Percentiles rank a stretch among this genome's conserved stretches.
Evolutionary conservation across 2,113 vertebrate genomes (phyloP).

Genomic region (Phodopus roborovskii): DNA sequence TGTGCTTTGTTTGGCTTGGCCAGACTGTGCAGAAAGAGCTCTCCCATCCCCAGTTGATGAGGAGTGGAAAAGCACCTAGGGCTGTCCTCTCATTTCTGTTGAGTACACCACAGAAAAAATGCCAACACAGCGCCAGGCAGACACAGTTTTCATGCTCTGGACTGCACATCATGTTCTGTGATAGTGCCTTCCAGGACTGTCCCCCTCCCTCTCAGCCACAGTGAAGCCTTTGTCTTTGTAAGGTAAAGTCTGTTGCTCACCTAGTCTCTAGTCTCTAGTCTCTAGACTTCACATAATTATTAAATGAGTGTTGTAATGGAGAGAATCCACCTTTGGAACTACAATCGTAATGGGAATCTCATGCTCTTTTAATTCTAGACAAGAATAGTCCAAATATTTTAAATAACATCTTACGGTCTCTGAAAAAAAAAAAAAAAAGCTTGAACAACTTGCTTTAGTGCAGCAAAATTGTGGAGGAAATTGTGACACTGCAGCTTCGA

Average conservation of each 20-base stretch:
- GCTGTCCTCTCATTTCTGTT: neutral
- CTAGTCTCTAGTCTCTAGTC: slow-evolving; percentile 16
- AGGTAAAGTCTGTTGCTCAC: neutral
- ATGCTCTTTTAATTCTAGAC: neutral
- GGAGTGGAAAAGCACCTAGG: neutral
- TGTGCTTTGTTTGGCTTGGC: slow-evolving; percentile 32
- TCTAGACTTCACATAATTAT: slow-evolving; percentile 47
- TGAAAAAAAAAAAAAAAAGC: slow-evolving; percentile 53
- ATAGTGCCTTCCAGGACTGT: neutral
- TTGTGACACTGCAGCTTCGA: neutral
- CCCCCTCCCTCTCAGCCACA: neutral
- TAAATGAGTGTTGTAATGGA: neutral
- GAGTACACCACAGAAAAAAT: slow-evolving; percentile 15
- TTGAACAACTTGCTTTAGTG: slow-evolving; percentile 52
- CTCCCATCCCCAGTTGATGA: neutral
- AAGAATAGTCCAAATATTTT: slow-evolving; percentile 31
- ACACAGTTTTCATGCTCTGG: slow-evolving; percentile 3
- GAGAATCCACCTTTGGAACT: slow-evolving; percentile 28
- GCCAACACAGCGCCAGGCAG: neutral
- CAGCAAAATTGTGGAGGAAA: slow-evolving; percentile 31
- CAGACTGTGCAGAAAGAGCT: neutral
- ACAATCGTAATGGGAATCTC: neutral
- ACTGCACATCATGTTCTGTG: slow-evolving; percentile 11
- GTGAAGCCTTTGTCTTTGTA: neutral
- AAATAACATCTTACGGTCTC: slow-evolving; percentile 14